phyloP scores from a whole-genome alignment of 2,113 vertebrate genomes.

The Poeciliopsis occidentalis region DNA sequence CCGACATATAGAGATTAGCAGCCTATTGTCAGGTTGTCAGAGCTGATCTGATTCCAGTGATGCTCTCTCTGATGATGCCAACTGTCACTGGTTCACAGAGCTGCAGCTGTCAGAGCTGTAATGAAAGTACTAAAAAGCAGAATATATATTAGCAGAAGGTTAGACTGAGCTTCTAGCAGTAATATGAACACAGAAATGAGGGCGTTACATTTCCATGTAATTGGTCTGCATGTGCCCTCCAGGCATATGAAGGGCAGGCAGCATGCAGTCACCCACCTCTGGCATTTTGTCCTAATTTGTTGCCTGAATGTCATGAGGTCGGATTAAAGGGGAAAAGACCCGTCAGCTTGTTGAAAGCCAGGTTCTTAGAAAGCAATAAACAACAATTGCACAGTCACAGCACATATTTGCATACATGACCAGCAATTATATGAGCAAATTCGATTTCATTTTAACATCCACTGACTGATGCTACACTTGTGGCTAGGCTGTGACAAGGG shows the following conservation, averaged over 20 bases:
- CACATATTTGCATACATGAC: too few species aligned
- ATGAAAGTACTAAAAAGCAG: slow-evolving; percentile 3
- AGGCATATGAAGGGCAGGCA: slow-evolving; percentile 12
- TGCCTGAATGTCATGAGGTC: slow-evolving; percentile 41
- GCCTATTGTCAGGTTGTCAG: slow-evolving; percentile 63
- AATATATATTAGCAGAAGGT: slow-evolving; percentile 14
- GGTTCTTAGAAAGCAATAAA: slow-evolving; percentile 17
- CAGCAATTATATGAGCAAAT: neutral
- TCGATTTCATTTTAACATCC: neutral
- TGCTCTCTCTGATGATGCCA: slow-evolving; percentile 28
- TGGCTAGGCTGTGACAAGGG: neutral
- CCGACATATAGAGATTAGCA: slow-evolving; percentile 45
- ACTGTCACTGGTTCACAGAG: slow-evolving; percentile 11
- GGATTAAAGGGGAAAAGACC: slow-evolving; percentile 4
- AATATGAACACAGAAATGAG: slow-evolving; percentile 7
- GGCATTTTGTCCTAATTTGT: slow-evolving; percentile 41
- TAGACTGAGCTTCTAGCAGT: slow-evolving; percentile 2
- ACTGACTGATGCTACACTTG: neutral
- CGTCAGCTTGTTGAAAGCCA: slow-evolving; percentile 8
- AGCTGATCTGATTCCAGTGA: slow-evolving; percentile 47
- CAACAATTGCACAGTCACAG: neutral
- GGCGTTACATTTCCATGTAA: slow-evolving; percentile 7
- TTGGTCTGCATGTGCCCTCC: slow-evolving; percentile 1
- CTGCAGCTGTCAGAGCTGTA: slow-evolving; percentile 2
- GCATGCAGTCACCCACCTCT: slow-evolving; percentile 2